Conservation (phyloP, 1,140 invertebrate species). For the Notospermus geniculatus region DNA sequence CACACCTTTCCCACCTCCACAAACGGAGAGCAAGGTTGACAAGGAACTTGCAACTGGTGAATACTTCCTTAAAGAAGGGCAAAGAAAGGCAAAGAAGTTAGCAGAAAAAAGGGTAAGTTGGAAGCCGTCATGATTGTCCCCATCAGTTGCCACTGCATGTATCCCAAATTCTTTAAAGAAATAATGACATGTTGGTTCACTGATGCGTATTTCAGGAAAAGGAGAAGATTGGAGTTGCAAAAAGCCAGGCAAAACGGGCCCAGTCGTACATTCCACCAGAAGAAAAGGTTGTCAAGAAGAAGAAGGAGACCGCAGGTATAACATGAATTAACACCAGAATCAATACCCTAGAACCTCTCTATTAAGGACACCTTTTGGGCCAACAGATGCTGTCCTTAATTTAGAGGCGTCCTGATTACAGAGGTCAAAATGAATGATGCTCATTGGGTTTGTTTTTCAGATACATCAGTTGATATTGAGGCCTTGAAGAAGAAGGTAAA, state of each 20-base stretch:
- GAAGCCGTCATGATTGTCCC: background rate
- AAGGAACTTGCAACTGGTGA: constrained; percentile 91
- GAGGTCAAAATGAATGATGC: no score
- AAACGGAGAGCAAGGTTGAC: constrained; percentile 90
- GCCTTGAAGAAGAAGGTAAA: constrained; percentile 72
- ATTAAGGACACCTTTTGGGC: no score
- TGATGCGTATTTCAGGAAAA: constrained; percentile 60
- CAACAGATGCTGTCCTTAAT: no score
- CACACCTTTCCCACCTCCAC: constrained; percentile 95
- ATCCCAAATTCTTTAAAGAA: background rate
- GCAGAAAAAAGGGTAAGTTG: constrained; percentile 44
- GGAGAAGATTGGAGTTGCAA: constrained; percentile 68
- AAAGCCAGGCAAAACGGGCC: constrained; percentile 73
- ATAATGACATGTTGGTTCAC: background rate
- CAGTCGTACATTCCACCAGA: constrained; percentile 81
- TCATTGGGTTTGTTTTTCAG: constrained; percentile 14
- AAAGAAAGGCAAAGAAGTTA: constrained; percentile 62
- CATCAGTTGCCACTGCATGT: background rate
- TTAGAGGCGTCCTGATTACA: no score
- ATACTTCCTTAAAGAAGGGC: constrained; percentile 88
- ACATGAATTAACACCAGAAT: background rate
- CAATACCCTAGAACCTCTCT: no score
- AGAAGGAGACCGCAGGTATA: constrained; percentile 20
- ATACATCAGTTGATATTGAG: constrained; percentile 62
- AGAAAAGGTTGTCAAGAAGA: constrained; percentile 57